phyloP scores from a whole-genome alignment of 2,113 vertebrate species.

The Thamnophis sirtalis region DNA sequence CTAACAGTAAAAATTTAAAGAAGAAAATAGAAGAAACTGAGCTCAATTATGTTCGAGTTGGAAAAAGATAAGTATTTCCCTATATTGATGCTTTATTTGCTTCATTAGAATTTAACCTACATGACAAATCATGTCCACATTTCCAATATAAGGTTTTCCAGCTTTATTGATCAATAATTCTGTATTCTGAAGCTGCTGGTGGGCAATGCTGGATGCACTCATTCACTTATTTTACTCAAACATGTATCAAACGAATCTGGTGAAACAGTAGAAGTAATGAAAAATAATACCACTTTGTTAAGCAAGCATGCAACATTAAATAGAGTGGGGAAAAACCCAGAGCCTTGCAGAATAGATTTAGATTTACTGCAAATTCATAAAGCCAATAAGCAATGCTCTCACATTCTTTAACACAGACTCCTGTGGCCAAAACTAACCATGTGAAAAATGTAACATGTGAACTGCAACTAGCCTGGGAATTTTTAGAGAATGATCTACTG shows the following conservation, averaged over 20 bases:
- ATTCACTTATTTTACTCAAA: background rate
- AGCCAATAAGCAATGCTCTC: background rate
- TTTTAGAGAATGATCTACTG: background rate
- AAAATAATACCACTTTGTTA: background rate
- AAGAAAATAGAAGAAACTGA: conserved; percentile 43
- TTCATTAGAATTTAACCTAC: background rate
- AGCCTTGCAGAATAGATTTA: background rate
- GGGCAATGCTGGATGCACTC: background rate
- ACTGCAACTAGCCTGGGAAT: background rate
- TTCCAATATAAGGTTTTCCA: conserved; percentile 5
- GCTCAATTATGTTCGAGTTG: conserved; percentile 31
- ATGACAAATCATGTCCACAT: background rate
- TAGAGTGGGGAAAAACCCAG: background rate
- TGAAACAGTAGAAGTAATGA: background rate
- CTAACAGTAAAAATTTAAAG: background rate
- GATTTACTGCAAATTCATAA: background rate
- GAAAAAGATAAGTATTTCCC: conserved; percentile 32
- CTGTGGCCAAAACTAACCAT: background rate
- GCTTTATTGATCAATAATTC: background rate
- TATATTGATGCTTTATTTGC: background rate
- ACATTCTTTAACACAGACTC: background rate
- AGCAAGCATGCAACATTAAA: background rate
- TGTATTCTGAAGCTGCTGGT: background rate
- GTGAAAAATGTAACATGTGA: background rate
- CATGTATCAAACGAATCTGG: background rate